Conservation (phyloP, 2,113 vertebrate genomes). For the Tylochromis polylepis region DNA sequence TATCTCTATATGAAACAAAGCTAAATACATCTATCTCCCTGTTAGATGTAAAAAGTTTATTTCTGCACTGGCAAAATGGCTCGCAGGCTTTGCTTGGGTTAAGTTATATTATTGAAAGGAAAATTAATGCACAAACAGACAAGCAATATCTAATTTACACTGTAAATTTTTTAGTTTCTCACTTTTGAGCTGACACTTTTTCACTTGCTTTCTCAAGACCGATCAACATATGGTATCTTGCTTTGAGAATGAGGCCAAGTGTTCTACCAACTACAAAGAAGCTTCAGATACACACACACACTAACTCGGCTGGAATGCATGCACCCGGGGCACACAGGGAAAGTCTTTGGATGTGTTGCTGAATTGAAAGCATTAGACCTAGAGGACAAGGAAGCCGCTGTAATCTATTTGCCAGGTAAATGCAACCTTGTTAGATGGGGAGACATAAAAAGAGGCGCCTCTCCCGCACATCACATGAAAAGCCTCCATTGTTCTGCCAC, state of each 20-base stretch:
- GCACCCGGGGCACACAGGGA: background rate
- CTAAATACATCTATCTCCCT: slow-evolving; percentile 41
- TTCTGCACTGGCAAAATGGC: slow-evolving; percentile 21
- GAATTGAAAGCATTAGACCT: slow-evolving; percentile 7
- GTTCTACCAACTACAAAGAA: slow-evolving; percentile 13
- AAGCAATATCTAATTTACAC: slow-evolving; percentile 5
- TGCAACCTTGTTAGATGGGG: slow-evolving; percentile 48
- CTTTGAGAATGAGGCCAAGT: slow-evolving; percentile 56
- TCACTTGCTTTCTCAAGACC: background rate
- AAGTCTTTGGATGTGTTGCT: background rate
- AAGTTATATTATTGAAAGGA: slow-evolving; percentile 15
- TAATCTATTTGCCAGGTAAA: slow-evolving; percentile 67
- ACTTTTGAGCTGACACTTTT: background rate
- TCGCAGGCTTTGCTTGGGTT: slow-evolving; percentile 10
- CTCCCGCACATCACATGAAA: slow-evolving; percentile 38
- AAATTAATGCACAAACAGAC: slow-evolving; percentile 28
- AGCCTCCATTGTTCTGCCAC: slow-evolving; percentile 50
- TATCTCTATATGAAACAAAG: slow-evolving; percentile 4
- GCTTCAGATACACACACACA: background rate
- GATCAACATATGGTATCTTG: slow-evolving; percentile 43
- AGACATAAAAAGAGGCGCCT: slow-evolving; percentile 30
- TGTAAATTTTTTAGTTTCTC: background rate
- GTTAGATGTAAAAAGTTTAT: slow-evolving; percentile 39
- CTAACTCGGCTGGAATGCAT: background rate
- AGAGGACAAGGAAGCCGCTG: background rate